Evolutionary conservation across 2,888 invertebrate genomes (phyloP).

Genomic region (Troilus luridus): DNA sequence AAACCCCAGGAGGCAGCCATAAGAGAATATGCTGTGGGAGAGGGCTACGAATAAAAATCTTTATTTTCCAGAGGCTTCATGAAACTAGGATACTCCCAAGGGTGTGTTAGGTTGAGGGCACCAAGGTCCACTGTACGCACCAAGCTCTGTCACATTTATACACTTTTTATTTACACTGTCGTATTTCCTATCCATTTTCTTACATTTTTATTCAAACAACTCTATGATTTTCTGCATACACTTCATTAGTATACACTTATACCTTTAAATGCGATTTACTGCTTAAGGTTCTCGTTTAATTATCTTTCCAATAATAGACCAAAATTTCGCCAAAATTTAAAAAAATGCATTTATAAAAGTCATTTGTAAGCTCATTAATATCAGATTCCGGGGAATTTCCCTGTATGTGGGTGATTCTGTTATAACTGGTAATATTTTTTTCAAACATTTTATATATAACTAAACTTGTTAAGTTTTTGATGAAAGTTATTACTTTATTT

Average conservation of each 20-base stretch:
- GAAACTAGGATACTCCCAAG: constrained; percentile 55
- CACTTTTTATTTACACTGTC: constrained; percentile 44
- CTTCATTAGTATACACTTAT: too few relatives aligned
- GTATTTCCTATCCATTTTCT: not conserved
- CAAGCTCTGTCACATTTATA: constrained; percentile 53
- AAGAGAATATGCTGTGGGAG: constrained; percentile 44
- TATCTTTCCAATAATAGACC: too few relatives aligned
- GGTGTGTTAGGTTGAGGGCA: not conserved
- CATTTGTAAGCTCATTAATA: too few relatives aligned
- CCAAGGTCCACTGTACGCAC: not conserved
- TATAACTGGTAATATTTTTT: too few relatives aligned
- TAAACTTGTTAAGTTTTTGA: too few relatives aligned
- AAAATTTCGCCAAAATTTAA: too few relatives aligned
- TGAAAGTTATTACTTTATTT: too few relatives aligned
- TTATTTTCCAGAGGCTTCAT: constrained; percentile 51
- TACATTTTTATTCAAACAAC: not conserved
- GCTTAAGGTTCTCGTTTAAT: not conserved
- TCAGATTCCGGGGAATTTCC: too few relatives aligned
- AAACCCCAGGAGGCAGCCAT: constrained; percentile 48
- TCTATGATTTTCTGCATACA: not conserved
- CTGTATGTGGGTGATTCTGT: too few relatives aligned
- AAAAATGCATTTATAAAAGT: too few relatives aligned
- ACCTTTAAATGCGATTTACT: not conserved
- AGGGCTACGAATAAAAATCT: constrained; percentile 56
- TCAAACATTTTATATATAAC: too few relatives aligned